Evolutionary conservation across 2,113 vertebrate genomes (phyloP).

Genomic region (Corythoichthys intestinalis): DNA sequence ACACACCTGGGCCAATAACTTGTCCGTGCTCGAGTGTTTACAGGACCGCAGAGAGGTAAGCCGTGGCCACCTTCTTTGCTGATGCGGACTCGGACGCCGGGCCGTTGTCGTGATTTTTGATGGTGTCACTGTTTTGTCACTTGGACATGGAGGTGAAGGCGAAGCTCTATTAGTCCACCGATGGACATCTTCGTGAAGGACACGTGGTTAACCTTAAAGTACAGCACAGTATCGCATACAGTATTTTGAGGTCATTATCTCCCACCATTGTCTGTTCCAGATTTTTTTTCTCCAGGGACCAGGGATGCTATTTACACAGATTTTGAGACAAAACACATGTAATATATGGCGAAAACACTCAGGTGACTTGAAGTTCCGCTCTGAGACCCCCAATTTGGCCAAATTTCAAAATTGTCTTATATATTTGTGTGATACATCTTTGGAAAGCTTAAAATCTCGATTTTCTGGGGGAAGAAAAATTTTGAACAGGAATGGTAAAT

Average conservation of each 20-base stretch:
- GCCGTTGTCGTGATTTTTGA: conserved; percentile 20
- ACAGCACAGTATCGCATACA: not conserved
- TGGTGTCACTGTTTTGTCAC: conserved; percentile 1
- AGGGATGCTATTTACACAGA: not conserved
- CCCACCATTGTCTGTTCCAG: not conserved
- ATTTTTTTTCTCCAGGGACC: not conserved
- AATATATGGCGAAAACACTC: no score
- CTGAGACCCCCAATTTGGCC: no score
- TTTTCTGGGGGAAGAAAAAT: no score
- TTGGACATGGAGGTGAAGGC: conserved; percentile 18
- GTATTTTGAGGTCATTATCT: not conserved
- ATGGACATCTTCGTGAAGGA: not conserved
- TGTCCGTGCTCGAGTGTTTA: conserved; percentile 93
- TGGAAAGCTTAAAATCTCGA: no score
- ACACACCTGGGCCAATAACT: conserved; percentile 94
- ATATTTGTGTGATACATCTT: no score
- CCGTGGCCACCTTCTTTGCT: not conserved
- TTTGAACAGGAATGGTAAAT: no score
- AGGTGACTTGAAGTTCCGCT: no score
- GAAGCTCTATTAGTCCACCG: not conserved
- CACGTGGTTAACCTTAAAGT: not conserved
- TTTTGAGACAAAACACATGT: not conserved
- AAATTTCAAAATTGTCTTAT: no score
- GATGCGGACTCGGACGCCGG: conserved; percentile 29
- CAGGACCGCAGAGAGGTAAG: conserved; percentile 91